These are phyloP conservation scores for Coboldia fuscipes DNA, from an alignment of 1,140 invertebrate genomes.

Conservation along the genomic window DNA sequence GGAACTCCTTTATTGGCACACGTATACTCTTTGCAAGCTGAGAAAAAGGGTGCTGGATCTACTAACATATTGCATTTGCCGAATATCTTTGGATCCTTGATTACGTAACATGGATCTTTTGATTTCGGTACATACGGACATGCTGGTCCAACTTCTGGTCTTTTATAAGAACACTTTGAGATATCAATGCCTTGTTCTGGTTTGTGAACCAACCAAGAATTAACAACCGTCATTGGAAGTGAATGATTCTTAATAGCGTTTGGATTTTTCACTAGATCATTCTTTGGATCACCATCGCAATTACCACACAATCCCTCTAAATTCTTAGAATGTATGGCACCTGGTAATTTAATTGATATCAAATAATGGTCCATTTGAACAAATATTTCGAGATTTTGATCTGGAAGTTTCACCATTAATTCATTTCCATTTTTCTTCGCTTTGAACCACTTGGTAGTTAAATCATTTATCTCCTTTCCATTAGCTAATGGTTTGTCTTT, in stretches of 20 bases:
- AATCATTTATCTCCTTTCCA: no score
- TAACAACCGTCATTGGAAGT: slow-evolving; percentile 22
- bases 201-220: slow-evolving; percentile 34
- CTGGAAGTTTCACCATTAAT: no score
- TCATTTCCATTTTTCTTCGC: no score
- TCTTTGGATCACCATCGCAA: slow-evolving; percentile 41
- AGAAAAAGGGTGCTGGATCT: slow-evolving; percentile 39
- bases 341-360: slow-evolving; percentile 40
- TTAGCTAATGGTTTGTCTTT: no score
- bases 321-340: slow-evolving; percentile 42
- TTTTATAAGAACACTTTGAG: slow-evolving; percentile 14
- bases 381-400: slow-evolving; percentile 1
- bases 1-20: slow-evolving; percentile 31
- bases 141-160: slow-evolving; percentile 20
- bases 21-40: slow-evolving; percentile 42
- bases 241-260: slow-evolving; percentile 26
- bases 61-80: slow-evolving; percentile 49
- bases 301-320: slow-evolving; percentile 61
- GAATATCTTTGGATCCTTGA: slow-evolving; percentile 37
- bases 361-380: slow-evolving; percentile 27
- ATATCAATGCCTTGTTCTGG: slow-evolving; percentile 16
- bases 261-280: slow-evolving; percentile 33
- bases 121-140: slow-evolving; percentile 29
- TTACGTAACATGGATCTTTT: slow-evolving; percentile 36
- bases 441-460: no score